Base-by-base conservation (phyloP, 2,888 invertebrate species). In the Venusia cambrica region DNA sequence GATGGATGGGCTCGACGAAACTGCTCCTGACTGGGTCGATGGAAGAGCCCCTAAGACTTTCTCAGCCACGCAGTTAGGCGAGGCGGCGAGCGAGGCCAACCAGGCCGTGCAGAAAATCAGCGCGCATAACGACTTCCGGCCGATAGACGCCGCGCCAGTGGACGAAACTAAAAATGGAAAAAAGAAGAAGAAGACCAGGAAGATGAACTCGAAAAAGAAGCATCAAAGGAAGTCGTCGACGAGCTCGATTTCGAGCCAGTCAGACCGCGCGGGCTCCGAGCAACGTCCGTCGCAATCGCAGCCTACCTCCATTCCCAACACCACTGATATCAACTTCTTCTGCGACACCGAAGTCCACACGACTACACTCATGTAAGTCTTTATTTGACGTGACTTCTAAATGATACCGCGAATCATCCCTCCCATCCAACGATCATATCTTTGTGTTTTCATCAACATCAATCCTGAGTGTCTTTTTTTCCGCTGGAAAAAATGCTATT, bases 341-440 rank as follows among this genome's bases (percentile, higher is more conserved):
- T 97, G 97, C 67, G 98, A 98, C 67, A 94, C 95, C 0, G 97
- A 98, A 85, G 87, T 95, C 27, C 93, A 93, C n/a, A 90, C 90
- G 1, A 77, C 89, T 7, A 68, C 74, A 3, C 79, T 89, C 22
- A 92, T 91, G 88, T 92, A 65, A 67, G 88, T 73, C 5, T 30
- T 29, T 6, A 10, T 5, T 27, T 4, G 3, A 20, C 5, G n/a
- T n/a, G n/a, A n/a, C 4, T 6, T 5, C 17, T 11, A 13, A n/a
- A 2, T 18, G 5, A 13, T 17, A 31, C 20, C 15, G 29, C 14
- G 21, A 11, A 25, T 27, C 14, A 22, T 29, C 10, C 15, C 11
- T 12, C 5, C 4, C 14, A 7, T 10, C 22, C 11, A 7, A 18
- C 7, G 13, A 12, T 26, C 3, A 11, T 19, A n/a, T n/a, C n/a